Percentiles rank a stretch among this genome's conserved stretches.
Evolutionary conservation across 37 sponge, comb jelly and placozoan species (phyloP).

Genomic region (Theonella swinhoei): DNA sequence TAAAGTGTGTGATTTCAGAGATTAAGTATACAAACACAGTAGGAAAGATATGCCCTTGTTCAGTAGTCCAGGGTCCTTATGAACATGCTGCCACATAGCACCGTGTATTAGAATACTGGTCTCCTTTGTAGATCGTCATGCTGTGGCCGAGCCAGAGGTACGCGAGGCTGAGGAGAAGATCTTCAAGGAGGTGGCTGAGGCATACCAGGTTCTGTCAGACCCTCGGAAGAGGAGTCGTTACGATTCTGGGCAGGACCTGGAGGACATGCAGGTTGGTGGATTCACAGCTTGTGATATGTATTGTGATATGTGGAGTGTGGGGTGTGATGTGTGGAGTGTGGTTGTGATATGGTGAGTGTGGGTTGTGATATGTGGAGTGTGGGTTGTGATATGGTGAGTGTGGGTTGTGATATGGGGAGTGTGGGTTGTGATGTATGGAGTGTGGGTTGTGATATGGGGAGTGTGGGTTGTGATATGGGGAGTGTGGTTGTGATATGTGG

Average conservation of each 20-base stretch:
- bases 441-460: too few relatives aligned
- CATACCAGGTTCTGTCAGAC: conserved; percentile 93
- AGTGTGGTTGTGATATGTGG: too few relatives aligned
- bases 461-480: too few relatives aligned
- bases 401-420: neutral
- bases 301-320: neutral
- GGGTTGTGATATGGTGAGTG: neutral
- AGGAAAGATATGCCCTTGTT: too few relatives aligned
- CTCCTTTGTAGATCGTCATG: conserved; percentile 88
- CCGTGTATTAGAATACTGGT: too few relatives aligned
- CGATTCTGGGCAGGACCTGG: conserved; percentile 95
- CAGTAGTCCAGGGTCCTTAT: too few relatives aligned
- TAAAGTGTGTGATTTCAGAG: neutral
- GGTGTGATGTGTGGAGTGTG: neutral
- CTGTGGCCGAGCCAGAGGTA: conserved; percentile 67
- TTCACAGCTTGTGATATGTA: neutral
- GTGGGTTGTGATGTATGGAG: neutral
- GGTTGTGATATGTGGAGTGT: neutral
- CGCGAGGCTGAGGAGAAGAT: conserved; percentile 75
- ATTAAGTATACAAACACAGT: too few relatives aligned
- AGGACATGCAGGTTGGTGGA: conserved; percentile 82
- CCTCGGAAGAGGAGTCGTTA: conserved; percentile 82
- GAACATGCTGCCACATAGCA: too few relatives aligned
- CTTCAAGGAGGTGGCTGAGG: conserved; percentile 97
- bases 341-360: neutral